These are phyloP conservation scores for Euplexia lucipara DNA, from an alignment of 2,888 invertebrate genomes.

Conservation along the genomic window DNA sequence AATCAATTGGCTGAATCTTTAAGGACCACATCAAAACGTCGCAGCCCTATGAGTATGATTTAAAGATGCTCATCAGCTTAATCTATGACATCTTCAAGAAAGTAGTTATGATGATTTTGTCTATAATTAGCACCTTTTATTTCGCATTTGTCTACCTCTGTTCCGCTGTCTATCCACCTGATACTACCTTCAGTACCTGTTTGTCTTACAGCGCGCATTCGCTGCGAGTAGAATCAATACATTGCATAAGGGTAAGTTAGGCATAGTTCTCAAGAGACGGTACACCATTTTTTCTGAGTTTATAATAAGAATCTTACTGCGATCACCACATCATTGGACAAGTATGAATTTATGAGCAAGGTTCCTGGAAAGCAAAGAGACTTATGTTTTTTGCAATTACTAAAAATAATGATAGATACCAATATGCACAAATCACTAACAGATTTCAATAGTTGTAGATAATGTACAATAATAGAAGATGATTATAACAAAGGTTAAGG, in stretches of 20 bases:
- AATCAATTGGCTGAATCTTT: not conserved
- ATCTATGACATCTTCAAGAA: not conserved
- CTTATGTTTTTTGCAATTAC: not conserved
- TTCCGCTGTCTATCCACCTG: not conserved
- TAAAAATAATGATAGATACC: slow-evolving; percentile 3
- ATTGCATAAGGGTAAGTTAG: not conserved
- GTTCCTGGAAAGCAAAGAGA: not conserved
- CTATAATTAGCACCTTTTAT: not conserved
- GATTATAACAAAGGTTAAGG: slow-evolving; percentile 84
- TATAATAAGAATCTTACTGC: not conserved
- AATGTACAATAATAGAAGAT: slow-evolving; percentile 81
- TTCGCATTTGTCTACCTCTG: not conserved
- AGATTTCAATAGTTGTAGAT: slow-evolving; percentile 68
- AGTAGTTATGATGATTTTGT: not conserved
- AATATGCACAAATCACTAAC: slow-evolving; percentile 37
- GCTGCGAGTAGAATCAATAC: slow-evolving; percentile 26
- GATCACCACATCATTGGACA: not conserved
- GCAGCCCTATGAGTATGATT: not conserved
- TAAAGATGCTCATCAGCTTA: not conserved
- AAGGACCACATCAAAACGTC: not conserved
- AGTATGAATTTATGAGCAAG: not conserved
- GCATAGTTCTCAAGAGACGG: not conserved
- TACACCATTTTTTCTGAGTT: not conserved
- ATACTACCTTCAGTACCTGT: not conserved
- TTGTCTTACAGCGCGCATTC: slow-evolving; percentile 3